These are phyloP conservation scores for Lasioglossum leucozonium DNA, from an alignment of 2,888 invertebrate genomes.

Conservation along the genomic window DNA sequence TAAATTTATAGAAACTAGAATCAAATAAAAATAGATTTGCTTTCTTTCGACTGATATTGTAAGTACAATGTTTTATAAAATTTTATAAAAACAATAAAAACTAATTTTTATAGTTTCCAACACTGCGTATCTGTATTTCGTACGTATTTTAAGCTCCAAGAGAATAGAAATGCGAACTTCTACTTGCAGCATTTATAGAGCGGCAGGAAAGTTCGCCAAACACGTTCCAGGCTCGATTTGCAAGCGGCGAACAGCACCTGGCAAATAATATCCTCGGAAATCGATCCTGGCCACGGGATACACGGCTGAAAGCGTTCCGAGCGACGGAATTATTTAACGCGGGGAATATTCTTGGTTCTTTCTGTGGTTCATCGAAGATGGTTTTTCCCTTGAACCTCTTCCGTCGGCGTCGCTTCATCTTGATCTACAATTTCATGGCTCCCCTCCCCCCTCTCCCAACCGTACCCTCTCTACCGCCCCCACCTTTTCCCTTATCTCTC, in stretches of 20 bases:
- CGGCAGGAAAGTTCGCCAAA: not conserved
- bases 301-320: not conserved
- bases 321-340: conserved; percentile 18
- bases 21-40: not conserved
- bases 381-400: conserved; percentile 11
- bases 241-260: not conserved
- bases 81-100: not conserved
- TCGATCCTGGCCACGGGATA: not conserved
- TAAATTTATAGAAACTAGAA: not conserved
- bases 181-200: not conserved
- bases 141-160: not conserved
- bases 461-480: too few relatives aligned
- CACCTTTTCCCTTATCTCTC: not conserved
- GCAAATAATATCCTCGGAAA: not conserved
- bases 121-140: not conserved
- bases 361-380: not conserved
- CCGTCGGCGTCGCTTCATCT: conserved; percentile 12
- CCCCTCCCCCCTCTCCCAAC: too few relatives aligned
- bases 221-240: not conserved
- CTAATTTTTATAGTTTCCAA: not conserved
- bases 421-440: conserved; percentile 30
- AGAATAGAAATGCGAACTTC: not conserved
- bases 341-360: not conserved
- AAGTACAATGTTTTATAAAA: not conserved
- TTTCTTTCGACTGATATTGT: not conserved